Evolutionary conservation across 2,113 vertebrate genomes (phyloP).

Genomic region (Saguinus imperator): DNA sequence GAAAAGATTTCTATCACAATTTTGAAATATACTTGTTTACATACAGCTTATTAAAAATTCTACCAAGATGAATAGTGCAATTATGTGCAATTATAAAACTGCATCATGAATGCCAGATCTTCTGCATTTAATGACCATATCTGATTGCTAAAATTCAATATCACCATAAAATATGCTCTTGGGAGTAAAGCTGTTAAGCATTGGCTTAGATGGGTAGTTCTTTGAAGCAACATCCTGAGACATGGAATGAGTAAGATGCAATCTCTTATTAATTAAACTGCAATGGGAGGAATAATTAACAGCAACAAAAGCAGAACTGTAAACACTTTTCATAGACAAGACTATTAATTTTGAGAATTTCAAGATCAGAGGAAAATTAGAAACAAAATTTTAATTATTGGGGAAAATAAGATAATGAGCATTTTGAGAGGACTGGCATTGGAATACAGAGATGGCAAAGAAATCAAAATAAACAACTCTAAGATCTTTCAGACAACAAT

Average conservation of each 20-base stretch:
- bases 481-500: not conserved
- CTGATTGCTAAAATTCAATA: slow-evolving; percentile 78
- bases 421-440: slow-evolving; percentile 20
- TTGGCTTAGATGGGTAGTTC: slow-evolving; percentile 59
- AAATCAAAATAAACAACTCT: slow-evolving; percentile 16
- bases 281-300: slow-evolving; percentile 65
- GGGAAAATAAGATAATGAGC: slow-evolving; percentile 45
- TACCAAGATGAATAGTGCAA: slow-evolving; percentile 69
- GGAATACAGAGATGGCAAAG: slow-evolving; percentile 23
- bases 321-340: slow-evolving; percentile 75
- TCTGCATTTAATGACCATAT: slow-evolving; percentile 79
- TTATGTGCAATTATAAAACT: slow-evolving; percentile 78
- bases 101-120: slow-evolving; percentile 65
- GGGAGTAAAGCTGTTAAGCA: slow-evolving; percentile 66
- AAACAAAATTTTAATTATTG: slow-evolving; percentile 55
- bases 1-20: slow-evolving; percentile 60
- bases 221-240: slow-evolving; percentile 74
- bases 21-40: slow-evolving; percentile 74
- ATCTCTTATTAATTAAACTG: slow-evolving; percentile 77
- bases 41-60: slow-evolving; percentile 68
- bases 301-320: slow-evolving; percentile 61
- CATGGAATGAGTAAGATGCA: slow-evolving; percentile 54
- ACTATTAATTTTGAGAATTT: slow-evolving; percentile 68
- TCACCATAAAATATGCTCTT: slow-evolving; percentile 72
- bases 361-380: slow-evolving; percentile 55